Base-by-base conservation (phyloP, 2,797 vertebrate species). In the Onychomys leucogaster region DNA sequence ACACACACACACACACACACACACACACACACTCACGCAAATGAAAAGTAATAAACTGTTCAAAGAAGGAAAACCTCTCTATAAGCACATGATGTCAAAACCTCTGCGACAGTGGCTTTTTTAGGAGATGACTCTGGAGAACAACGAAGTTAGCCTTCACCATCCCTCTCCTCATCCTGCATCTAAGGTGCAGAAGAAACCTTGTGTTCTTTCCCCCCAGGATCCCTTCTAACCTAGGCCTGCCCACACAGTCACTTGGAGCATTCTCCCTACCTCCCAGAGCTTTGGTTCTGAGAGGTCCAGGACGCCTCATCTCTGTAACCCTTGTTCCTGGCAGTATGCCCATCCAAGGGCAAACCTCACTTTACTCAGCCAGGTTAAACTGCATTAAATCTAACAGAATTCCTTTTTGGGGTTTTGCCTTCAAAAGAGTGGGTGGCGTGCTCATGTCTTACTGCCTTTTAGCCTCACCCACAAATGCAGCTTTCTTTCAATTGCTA, bases 401-500 rank as follows among this genome's bases (percentile, higher is more conserved):
- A 92, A 94, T 86, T 86, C 34, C 27, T 89, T 82, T 85, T 41
- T 16, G 67, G 43, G 55, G 76, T 52, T 52, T 49, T 78, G 71
- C 59, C 83, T 77, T 8, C 9, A 55, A 23, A 82, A 84, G 71
- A 69, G 86, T 65, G 55, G 63, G 88, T 2, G 65, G 23, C 37
- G 11, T 25, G 71, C 49, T n/a, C 21, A 90, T 6, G 17, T 32
- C 63, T 41, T 84, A 27, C 16, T 43, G 59, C 41, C 75, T 43
- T 84, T 94, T 21, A 65, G 84, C 85, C 52, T 89, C 43, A 6
- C 19, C 25, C 49, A 82, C 86, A 95, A 78, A 91, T 23, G 71
- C 83, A 86, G 84, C 57, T 94, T 78, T 69, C 63, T 94, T 94
- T 87, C 75, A 55, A 21, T 46, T 55, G 52, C 92, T 88, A 77